These are phyloP conservation scores for Malacoctenus gilli DNA, from an alignment of 2,797 vertebrate species.

Conservation along the genomic window DNA sequence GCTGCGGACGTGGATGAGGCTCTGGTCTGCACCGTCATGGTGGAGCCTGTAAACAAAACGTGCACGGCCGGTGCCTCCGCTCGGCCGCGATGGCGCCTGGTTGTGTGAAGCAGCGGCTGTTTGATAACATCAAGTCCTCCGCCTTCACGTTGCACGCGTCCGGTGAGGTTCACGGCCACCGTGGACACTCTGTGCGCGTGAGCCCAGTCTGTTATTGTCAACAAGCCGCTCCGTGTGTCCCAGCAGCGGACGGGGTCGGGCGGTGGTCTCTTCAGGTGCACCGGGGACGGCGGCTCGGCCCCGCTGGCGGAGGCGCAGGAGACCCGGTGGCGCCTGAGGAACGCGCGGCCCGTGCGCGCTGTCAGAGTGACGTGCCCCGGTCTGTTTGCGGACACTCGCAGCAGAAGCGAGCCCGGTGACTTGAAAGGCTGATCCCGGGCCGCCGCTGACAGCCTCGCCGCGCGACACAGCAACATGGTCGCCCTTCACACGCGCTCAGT, in stretches of 20 bases:
- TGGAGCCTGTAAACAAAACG: conserved; percentile 40
- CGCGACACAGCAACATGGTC: conserved; percentile 63
- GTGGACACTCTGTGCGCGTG: conserved; percentile 23
- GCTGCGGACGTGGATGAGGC: conserved; percentile 47
- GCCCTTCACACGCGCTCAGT: background rate
- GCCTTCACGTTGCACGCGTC: conserved; percentile 19
- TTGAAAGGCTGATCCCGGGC: conserved; percentile 45
- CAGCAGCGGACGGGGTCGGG: conserved; percentile 9
- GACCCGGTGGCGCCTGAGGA: conserved; percentile 25
- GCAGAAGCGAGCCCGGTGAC: conserved; percentile 32
- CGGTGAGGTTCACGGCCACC: conserved; percentile 22
- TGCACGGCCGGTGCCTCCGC: background rate
- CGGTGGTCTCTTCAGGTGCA: conserved; percentile 7
- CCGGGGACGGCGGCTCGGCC: background rate
- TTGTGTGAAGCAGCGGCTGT: background rate
- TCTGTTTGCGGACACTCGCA: conserved; percentile 40
- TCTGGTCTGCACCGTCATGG: conserved; percentile 54
- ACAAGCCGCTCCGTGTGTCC: conserved; percentile 22
- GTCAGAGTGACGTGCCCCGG: conserved; percentile 45
- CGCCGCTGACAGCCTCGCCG: conserved; percentile 40
- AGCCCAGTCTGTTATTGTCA: conserved; percentile 31
- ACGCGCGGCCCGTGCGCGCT: conserved; percentile 35
- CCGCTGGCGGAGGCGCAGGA: conserved; percentile 4
- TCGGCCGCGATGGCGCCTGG: background rate
- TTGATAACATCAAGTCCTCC: background rate